Evolutionary conservation across 2,113 vertebrate species (phyloP), one percentile per base, ranked within the genome.

Genomic region (Oophaga pumilio): DNA sequence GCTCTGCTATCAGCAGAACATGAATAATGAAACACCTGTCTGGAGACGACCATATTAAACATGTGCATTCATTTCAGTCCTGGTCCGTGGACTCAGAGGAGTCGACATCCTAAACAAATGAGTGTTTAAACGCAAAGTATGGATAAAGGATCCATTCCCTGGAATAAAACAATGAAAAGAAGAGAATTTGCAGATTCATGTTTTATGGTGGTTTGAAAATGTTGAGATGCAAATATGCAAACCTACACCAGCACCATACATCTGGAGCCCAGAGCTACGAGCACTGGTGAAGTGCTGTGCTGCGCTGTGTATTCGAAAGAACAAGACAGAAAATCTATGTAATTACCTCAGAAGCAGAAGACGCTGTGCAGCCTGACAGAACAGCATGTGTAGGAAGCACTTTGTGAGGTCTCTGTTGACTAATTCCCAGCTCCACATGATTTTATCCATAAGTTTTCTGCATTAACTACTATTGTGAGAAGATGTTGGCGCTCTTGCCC

Each of bases 321-420:
- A 98, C 97, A 98, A 97, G 97, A 99, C 97, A 99, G 97, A 97
- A 99, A 99, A 99, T 99, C 98, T 96, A 99, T 99, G 98, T 98
- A 99, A 99, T 99, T 99, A 99, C 97, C 96, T 97, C 96, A 97
- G 97, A 98, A 97, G 96, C 96, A 96, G 94, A 95, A 97, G 97
- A 97, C 93, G 93, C 96, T 95, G 94, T 94, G 94, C 95, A 92
- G 95, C 93, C 95, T 97, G 95, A 98, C 96, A 96, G 96, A 95
- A 95, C 94, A 96, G 95, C 95, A 94, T 81, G 77, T 82, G 86
- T 76, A 88, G 80, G 81, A 88, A 88, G 87, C 87, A 95, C 96
- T 88, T 95, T 97, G 96, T 95, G 95, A 95, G 93, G 92, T 94
- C 94, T 94, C 92, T 82, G 85, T 93, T 95, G 94, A 95, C 94